Evolutionary conservation across 2,113 vertebrate genomes (phyloP).

Genomic region (Petaurus breviceps): DNA sequence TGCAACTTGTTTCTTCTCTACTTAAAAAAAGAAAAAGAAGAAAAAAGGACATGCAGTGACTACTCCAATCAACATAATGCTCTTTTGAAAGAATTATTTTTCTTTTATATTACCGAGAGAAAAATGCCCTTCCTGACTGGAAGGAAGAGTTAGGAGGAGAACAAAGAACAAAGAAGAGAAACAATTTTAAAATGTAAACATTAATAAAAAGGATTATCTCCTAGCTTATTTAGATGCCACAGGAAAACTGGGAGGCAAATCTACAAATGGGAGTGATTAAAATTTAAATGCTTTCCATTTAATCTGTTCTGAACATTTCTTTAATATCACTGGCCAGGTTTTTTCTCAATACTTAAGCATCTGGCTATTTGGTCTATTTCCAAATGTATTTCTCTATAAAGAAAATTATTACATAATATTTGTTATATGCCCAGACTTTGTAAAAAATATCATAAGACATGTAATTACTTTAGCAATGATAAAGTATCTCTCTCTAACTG

Average conservation of each 20-base stretch:
- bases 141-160: neutral
- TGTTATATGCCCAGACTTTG: neutral
- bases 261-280: neutral
- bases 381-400: neutral
- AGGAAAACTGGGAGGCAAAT: neutral
- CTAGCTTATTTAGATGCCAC: neutral
- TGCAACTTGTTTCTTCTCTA: neutral
- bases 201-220: neutral
- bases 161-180: neutral
- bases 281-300: neutral
- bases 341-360: neutral
- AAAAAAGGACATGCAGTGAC: neutral
- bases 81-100: neutral
- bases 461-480: neutral
- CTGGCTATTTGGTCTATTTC: neutral
- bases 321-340: neutral
- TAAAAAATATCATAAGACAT: neutral
- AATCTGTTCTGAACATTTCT: neutral
- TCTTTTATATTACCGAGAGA: neutral
- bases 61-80: neutral
- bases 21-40: neutral
- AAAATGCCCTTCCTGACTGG: neutral
- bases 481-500: neutral
- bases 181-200: neutral
- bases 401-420: neutral